Base-by-base conservation (phyloP, 2,113 vertebrate genomes). In the Ploceus nigricollis region DNA sequence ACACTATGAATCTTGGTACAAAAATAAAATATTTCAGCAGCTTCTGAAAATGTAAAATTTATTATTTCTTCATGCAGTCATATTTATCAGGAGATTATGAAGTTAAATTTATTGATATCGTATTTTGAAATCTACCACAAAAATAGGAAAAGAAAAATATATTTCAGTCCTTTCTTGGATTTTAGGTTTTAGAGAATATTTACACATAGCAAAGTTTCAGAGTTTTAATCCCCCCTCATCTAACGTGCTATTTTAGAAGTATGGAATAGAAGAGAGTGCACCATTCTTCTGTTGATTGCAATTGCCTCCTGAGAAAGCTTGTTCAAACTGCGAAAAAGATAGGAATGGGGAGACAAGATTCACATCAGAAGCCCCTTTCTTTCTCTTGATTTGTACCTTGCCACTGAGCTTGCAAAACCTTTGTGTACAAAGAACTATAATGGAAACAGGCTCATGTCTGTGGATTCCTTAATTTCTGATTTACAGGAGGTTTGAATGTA, bases 101-200 rank as follows among this genome's bases (percentile, higher is more conserved):
- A 97, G 91, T 97, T 97, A 97, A 97, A 97, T 98, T 97, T 97
- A 98, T 98, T 97, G 96, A 97, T 97, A 97, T 97, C 81, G 17
- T 94, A 96, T 97, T 97, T 97, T 95, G 79, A 94, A 97, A 97
- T 97, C 97, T 95, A 84, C 82, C 95, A 85, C 56, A 97, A 97
- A 69, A 97, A 96, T 75, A 95, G 92, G 88, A 94, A 83, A 96
- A 97, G 51, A 90, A 90, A 97, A 96, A 93, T 58, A 89, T 63
- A 48, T 95, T 96, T 78, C 93, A 70, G 51, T 64, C 27, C 31
- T 94, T 95, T 87, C 58, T 87, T 92, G 69, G n/a, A 87, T 94
- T 96, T 95, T 94, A 88, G 88, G 40, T 82, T 86, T 80, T 71
- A 31, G 61, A 88, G 60, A 82, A 27, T 68, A 44, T 93, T 92